Base-by-base conservation (phyloP, 2,797 vertebrate species). In the Erithacus rubecula region DNA sequence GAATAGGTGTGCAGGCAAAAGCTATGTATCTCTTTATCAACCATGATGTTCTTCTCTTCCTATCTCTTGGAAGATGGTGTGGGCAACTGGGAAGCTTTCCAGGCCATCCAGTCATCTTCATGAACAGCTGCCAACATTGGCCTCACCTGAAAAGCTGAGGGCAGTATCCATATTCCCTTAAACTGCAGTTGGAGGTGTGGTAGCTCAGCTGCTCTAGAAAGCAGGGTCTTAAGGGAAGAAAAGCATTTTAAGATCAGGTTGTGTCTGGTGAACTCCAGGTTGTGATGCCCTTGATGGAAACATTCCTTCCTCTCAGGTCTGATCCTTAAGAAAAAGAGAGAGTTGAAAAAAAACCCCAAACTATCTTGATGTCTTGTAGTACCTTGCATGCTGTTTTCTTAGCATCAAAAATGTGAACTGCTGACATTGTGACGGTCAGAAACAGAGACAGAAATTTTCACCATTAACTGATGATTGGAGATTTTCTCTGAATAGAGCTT, bases 391-490 rank as follows among this genome's bases (percentile, higher is more conserved):
- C 58, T 89, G 84, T 0, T 15, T 75, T 93, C 79, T 94, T 65
- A 43, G 83, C 62, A 72, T 51, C n/a, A 37, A 82, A 88, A 63
- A 20, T 89, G 46, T 79, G 67, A 86, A 80, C n/a, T 77, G 93
- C 76, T 96, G 88, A 62, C 67, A 64, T 67, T 60, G 63, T 63
- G 69, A 87, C 80, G 90, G 76, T 65, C 74, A 95, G 91, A 90
- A 80, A 67, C 3, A 1, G 37, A 91, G 69, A 72, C 90, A 92
- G 83, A 96, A 96, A 94, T 96, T 97, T 97, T 93, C 10, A 16
- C 82, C 1, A 0, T 60, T 46, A 10, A 32, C 63, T 79, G 34
- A 65, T 82, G 17, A 60, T 72, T 85, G 51, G 60, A 94, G 71
- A 93, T 77, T 84, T 71, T 94, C 84, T 89, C 89, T 64, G 83